Percentiles rank a stretch among this genome's conserved stretches.
phyloP scores from a whole-genome alignment of 2,888 invertebrate species.

The Melipona beecheii region DNA sequence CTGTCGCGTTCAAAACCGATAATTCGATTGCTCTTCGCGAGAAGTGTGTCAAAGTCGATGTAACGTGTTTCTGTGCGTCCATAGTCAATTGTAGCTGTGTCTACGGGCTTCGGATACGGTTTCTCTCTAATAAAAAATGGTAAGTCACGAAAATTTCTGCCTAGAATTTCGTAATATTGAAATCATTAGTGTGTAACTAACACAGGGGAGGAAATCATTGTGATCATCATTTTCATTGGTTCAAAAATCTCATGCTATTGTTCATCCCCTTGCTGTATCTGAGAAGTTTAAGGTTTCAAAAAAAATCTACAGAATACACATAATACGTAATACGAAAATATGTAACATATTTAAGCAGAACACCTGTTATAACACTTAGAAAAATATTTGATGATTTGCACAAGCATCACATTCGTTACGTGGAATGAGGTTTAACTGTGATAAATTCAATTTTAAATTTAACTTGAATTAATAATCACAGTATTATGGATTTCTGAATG shows the following conservation, averaged over 20 bases:
- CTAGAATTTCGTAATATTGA: background rate
- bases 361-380: background rate
- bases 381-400: too few relatives aligned
- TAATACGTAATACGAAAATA: background rate
- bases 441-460: background rate
- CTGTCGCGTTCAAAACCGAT: background rate
- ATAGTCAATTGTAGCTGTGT: conserved; percentile 42
- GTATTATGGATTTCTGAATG: background rate
- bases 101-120: conserved; percentile 46
- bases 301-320: conserved; percentile 3
- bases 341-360: background rate
- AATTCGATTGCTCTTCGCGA: conserved; percentile 35
- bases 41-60: conserved; percentile 65
- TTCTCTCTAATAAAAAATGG: conserved; percentile 37
- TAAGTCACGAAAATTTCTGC: conserved; percentile 26
- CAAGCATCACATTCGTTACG: background rate
- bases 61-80: conserved; percentile 65
- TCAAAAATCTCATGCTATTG: background rate
- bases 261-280: background rate
- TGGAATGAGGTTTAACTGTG: background rate
- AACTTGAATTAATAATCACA: background rate
- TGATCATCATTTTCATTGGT: background rate
- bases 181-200: conserved; percentile 25
- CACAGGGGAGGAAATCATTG: background rate
- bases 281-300: background rate